A percentile compares a stretch with the other conserved stretches of the same genome.
Evolutionary conservation across 2,888 invertebrate genomes (phyloP).

Genomic region (Aleiodes leptofemur): DNA sequence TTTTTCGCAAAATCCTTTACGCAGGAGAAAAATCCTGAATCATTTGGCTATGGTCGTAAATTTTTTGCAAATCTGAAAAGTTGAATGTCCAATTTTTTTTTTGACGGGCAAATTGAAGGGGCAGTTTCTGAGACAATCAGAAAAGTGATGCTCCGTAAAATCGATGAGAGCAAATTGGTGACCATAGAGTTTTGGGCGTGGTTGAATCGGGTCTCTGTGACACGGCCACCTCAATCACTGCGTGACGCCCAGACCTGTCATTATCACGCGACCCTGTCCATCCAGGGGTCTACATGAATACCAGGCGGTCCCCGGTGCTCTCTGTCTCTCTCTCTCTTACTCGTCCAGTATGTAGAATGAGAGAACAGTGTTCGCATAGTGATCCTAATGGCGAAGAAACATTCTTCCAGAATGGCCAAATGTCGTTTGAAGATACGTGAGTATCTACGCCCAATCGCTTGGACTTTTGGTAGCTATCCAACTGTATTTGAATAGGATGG

Average conservation of each 20-base stretch:
- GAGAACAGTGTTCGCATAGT: constrained; percentile 24
- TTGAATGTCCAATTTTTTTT: not conserved
- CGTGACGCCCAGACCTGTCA: constrained; percentile 72
- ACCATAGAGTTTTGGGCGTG: constrained; percentile 61
- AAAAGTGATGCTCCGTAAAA: constrained; percentile 50
- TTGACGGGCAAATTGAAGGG: not conserved
- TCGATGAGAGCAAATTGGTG: constrained; percentile 59
- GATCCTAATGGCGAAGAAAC: constrained; percentile 21
- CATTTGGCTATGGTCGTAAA: too few species aligned
- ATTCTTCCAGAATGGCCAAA: constrained; percentile 10
- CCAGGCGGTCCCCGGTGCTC: constrained; percentile 45
- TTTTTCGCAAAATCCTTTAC: too few species aligned
- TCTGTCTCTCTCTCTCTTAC: not conserved
- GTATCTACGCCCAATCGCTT: constrained; percentile 35
- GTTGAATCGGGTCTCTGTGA: constrained; percentile 70
- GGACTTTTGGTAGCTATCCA: not conserved
- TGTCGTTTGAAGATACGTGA: constrained; percentile 23
- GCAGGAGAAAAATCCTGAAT: too few species aligned
- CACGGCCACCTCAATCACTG: constrained; percentile 72
- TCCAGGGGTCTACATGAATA: constrained; percentile 58
- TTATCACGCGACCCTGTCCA: constrained; percentile 73
- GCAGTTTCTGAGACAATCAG: not conserved
- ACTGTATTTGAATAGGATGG: not conserved
- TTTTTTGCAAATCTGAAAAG: not conserved
- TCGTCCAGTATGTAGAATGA: not conserved